phyloP scores from a whole-genome alignment of 2,113 vertebrate genomes.

The Bungarus multicinctus region DNA sequence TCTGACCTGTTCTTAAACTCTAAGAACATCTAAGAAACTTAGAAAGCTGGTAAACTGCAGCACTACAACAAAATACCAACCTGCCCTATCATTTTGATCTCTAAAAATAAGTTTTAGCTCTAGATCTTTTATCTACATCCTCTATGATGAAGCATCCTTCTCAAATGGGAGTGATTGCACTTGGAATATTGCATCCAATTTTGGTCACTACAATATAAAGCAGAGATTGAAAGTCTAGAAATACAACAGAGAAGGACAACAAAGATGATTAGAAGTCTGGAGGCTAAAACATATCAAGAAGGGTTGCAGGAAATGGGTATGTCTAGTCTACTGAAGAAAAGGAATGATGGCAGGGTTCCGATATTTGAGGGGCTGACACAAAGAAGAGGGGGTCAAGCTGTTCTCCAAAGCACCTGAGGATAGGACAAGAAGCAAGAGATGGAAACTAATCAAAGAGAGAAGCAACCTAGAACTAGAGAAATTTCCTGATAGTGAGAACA shows the following conservation, averaged over 20 bases:
- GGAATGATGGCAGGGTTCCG: too few species aligned
- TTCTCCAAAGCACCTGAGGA: too few species aligned
- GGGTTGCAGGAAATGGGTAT: neutral
- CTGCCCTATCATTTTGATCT: neutral
- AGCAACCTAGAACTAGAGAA: neutral
- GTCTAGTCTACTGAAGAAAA: neutral
- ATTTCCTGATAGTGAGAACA: neutral
- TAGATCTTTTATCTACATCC: neutral
- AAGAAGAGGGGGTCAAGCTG: too few species aligned
- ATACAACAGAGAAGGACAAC: neutral
- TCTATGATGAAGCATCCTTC: neutral
- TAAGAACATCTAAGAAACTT: neutral
- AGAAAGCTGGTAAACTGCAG: neutral
- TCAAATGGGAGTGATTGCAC: neutral
- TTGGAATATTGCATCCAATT: neutral
- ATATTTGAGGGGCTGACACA: too few species aligned
- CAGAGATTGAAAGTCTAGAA: neutral
- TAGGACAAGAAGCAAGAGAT: too few species aligned
- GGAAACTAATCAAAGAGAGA: neutral
- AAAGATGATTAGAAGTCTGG: neutral
- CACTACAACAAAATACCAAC: neutral
- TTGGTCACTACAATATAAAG: neutral
- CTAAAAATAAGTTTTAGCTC: neutral
- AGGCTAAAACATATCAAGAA: neutral
- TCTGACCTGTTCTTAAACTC: neutral